phyloP scores from a whole-genome alignment of 2,797 vertebrate genomes.

The Sciurus vulgaris region DNA sequence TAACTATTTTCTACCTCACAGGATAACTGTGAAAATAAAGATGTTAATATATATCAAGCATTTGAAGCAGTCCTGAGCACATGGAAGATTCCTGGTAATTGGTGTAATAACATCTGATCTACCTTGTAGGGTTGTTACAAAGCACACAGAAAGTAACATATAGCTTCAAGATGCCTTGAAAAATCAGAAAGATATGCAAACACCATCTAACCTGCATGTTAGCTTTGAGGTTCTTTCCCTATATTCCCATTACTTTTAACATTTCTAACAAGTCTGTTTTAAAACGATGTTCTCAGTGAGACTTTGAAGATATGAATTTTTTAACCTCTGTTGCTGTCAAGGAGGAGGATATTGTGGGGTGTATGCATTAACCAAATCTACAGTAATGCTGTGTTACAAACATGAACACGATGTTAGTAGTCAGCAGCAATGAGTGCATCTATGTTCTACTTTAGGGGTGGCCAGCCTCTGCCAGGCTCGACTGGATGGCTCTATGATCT shows the following conservation, averaged over 20 bases:
- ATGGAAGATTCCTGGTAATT: background rate
- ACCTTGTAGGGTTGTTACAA: background rate
- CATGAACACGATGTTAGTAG: too few species aligned
- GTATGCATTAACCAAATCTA: too few species aligned
- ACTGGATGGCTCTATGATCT: background rate
- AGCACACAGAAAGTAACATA: background rate
- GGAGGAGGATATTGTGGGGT: background rate
- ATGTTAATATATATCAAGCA: background rate
- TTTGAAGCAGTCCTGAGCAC: background rate
- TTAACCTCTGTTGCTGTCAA: background rate
- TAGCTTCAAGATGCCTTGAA: background rate
- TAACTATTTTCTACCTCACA: background rate
- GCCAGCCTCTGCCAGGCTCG: background rate
- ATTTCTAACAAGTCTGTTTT: background rate
- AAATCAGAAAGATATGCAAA: background rate
- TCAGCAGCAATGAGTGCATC: background rate
- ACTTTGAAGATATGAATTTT: background rate
- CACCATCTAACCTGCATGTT: background rate
- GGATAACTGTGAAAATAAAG: background rate
- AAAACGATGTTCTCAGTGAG: background rate
- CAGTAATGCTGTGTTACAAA: background rate
- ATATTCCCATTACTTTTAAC: background rate
- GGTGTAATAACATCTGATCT: background rate
- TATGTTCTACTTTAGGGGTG: background rate
- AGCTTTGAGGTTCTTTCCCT: background rate